phyloP scores from a whole-genome alignment of 2,888 invertebrate genomes.

The Rhamphomyia laevipes region DNA sequence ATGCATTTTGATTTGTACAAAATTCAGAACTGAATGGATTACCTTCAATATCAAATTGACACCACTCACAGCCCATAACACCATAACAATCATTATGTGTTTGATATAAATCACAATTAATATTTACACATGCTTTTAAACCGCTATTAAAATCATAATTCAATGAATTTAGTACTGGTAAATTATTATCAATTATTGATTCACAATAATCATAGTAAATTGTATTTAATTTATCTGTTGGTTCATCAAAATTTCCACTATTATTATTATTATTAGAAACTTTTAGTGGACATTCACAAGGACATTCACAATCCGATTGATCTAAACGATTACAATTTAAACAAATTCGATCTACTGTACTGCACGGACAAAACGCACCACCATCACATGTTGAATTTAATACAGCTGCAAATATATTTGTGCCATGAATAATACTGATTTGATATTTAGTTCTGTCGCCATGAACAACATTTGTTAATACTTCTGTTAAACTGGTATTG shows the following conservation, averaged over 20 bases:
- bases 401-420: conserved; percentile 80
- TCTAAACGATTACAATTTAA: conserved; percentile 90
- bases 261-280: neutral
- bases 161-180: conserved; percentile 21
- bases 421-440: conserved; percentile 64
- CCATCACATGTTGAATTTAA: conserved; percentile 79
- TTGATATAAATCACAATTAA: conserved; percentile 53
- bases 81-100: conserved; percentile 55
- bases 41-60: conserved; percentile 66
- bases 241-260: conserved; percentile 1
- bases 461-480: conserved; percentile 70
- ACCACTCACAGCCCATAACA: conserved; percentile 86
- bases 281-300: conserved; percentile 70
- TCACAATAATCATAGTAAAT: conserved; percentile 30
- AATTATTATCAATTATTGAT: conserved; percentile 26
- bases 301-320: conserved; percentile 88
- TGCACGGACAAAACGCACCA: conserved; percentile 84
- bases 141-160: conserved; percentile 41
- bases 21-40: conserved; percentile 56
- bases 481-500: conserved; percentile 63
- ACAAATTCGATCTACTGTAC: conserved; percentile 76
- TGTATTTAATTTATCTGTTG: conserved; percentile 18
- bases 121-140: conserved; percentile 53
- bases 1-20: conserved; percentile 68
- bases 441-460: conserved; percentile 84